Conservation (phyloP, 1,140 invertebrate species). For the Leptinotarsa texana region DNA sequence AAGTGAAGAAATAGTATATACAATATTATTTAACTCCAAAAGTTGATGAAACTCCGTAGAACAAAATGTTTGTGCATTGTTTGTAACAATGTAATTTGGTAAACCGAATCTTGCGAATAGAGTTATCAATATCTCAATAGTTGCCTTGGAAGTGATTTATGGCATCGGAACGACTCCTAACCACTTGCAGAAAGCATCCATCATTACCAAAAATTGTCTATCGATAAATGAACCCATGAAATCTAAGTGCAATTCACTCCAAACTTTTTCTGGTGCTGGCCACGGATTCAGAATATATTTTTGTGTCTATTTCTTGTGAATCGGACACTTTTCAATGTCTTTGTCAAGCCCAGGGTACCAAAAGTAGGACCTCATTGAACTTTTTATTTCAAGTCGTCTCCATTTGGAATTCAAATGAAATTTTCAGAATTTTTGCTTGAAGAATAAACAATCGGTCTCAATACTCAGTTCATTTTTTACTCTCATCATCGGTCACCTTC, state of each 20-base stretch:
- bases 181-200: background rate
- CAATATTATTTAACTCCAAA: too few species aligned
- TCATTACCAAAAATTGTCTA: background rate
- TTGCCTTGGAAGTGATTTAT: too few species aligned
- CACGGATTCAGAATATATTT: background rate
- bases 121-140: too few species aligned
- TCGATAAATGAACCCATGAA: background rate
- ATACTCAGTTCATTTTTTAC: background rate
- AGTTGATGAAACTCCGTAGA: too few species aligned
- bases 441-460: background rate
- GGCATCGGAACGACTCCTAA: background rate
- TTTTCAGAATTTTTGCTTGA: background rate
- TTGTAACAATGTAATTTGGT: too few species aligned
- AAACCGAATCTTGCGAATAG: too few species aligned
- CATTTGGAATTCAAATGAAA: background rate
- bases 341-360: background rate
- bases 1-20: too few species aligned
- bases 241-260: background rate
- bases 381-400: background rate
- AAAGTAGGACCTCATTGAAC: background rate
- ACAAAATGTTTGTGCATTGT: too few species aligned
- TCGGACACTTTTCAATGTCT: background rate
- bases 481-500: too few species aligned
- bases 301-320: background rate
- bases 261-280: background rate